Evolutionary conservation across 2,797 vertebrate genomes (phyloP).

Genomic region (Heliangelus exortis): DNA sequence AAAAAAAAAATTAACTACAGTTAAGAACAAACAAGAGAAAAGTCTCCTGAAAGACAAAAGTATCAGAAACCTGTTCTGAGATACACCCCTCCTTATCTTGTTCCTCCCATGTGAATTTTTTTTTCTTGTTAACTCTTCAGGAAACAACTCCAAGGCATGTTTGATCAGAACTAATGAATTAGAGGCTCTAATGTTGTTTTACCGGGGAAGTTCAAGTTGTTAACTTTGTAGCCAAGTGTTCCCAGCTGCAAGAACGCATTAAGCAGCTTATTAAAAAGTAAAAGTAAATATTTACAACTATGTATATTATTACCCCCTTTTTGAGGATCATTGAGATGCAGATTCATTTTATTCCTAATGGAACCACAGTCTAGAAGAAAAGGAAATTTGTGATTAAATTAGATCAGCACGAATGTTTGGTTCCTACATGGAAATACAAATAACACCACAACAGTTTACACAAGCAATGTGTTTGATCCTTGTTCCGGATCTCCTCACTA

Average conservation of each 20-base stretch:
- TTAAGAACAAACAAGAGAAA: background rate
- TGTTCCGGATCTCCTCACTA: background rate
- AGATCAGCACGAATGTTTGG: background rate
- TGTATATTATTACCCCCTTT: background rate
- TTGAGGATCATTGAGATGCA: background rate
- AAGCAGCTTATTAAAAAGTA: slow-evolving; percentile 7
- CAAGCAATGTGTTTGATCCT: background rate
- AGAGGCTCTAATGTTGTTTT: background rate
- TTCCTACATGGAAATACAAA: background rate
- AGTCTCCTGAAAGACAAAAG: background rate
- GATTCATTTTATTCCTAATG: background rate
- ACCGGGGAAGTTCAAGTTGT: background rate
- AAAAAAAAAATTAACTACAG: background rate
- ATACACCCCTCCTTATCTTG: background rate
- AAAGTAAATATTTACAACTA: slow-evolving; percentile 32
- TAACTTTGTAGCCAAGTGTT: background rate
- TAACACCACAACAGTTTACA: background rate
- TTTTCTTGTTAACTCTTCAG: background rate
- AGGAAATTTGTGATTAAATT: background rate
- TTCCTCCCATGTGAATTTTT: background rate
- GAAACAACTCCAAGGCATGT: background rate
- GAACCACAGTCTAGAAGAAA: background rate
- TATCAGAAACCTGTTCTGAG: background rate
- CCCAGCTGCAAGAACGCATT: background rate
- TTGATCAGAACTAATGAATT: background rate